Conservation (phyloP, 2,888 invertebrate genomes). For the Orthosia gothica region DNA sequence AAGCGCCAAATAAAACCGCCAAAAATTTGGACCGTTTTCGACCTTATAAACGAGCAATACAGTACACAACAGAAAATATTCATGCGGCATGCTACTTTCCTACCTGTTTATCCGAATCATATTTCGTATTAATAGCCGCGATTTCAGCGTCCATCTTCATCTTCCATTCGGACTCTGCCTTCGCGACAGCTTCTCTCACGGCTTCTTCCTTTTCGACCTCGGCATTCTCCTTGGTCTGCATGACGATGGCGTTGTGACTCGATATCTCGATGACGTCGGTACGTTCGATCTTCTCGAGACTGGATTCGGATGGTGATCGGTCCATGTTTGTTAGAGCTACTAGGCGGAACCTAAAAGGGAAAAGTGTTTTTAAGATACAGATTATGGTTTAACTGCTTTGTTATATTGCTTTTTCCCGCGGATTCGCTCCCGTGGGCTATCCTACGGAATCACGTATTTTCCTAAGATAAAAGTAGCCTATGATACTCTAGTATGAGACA, state of each 20-base stretch:
- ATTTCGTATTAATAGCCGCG: slow-evolving; percentile 83
- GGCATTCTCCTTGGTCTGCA: slow-evolving; percentile 93
- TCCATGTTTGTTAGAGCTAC: slow-evolving; percentile 95
- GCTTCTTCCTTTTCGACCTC: slow-evolving; percentile 92
- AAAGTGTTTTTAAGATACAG: background rate
- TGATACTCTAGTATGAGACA: too few relatives aligned
- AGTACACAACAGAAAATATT: background rate
- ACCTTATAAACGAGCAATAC: background rate
- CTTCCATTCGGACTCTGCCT: slow-evolving; percentile 92
- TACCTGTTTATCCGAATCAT: slow-evolving; percentile 91
- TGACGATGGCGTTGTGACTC: slow-evolving; percentile 93
- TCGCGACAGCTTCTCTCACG: slow-evolving; percentile 88
- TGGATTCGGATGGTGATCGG: slow-evolving; percentile 95
- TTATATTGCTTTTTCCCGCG: too few relatives aligned
- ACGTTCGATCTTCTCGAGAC: slow-evolving; percentile 94
- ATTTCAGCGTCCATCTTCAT: slow-evolving; percentile 85
- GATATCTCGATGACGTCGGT: slow-evolving; percentile 92
- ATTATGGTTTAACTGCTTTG: background rate
- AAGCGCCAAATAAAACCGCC: too few relatives aligned
- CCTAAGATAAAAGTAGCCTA: too few relatives aligned
- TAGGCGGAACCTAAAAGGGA: slow-evolving; percentile 92
- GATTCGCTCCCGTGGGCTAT: too few relatives aligned
- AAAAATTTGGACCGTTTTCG: too few relatives aligned
- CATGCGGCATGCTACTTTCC: slow-evolving; percentile 11
- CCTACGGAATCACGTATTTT: too few relatives aligned